A percentile compares a stretch with the other conserved stretches of the same genome.
These are phyloP conservation scores for Neoscelio sp. DNA, from an alignment of 2,888 invertebrate genomes.

Conservation along the genomic window DNA sequence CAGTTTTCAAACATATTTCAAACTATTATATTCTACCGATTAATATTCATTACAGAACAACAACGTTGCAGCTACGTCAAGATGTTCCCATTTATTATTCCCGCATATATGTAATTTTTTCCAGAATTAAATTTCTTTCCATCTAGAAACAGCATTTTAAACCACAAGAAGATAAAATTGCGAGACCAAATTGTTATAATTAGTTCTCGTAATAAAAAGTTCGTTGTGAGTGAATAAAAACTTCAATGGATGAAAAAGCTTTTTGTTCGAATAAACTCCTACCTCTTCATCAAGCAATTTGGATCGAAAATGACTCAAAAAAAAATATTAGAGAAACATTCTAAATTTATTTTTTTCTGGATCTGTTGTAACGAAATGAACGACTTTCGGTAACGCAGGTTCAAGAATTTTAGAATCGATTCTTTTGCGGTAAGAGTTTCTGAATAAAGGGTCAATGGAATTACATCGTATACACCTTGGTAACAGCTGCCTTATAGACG, in stretches of 20 bases:
- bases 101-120: too few relatives aligned
- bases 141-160: constrained; percentile 4
- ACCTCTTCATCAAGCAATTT: too few relatives aligned
- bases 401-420: constrained; percentile 1
- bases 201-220: constrained; percentile 25
- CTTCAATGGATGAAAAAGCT: not conserved
- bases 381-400: not conserved
- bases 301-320: too few relatives aligned
- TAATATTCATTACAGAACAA: too few relatives aligned
- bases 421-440: not conserved
- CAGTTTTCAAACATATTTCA: too few relatives aligned
- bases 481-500: not conserved
- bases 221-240: constrained; percentile 1
- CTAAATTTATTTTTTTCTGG: not conserved
- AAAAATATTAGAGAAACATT: too few relatives aligned
- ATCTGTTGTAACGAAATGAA: not conserved
- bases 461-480: not conserved
- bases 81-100: too few relatives aligned
- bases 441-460: not conserved
- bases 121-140: not conserved
- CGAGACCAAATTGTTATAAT: constrained; percentile 13
- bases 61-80: too few relatives aligned
- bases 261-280: constrained; percentile 1
- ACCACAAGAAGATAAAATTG: constrained; percentile 2
- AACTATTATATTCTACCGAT: too few relatives aligned